Base-by-base conservation (phyloP, 2,797 vertebrate genomes). In the Limnodromus scolopaceus region DNA sequence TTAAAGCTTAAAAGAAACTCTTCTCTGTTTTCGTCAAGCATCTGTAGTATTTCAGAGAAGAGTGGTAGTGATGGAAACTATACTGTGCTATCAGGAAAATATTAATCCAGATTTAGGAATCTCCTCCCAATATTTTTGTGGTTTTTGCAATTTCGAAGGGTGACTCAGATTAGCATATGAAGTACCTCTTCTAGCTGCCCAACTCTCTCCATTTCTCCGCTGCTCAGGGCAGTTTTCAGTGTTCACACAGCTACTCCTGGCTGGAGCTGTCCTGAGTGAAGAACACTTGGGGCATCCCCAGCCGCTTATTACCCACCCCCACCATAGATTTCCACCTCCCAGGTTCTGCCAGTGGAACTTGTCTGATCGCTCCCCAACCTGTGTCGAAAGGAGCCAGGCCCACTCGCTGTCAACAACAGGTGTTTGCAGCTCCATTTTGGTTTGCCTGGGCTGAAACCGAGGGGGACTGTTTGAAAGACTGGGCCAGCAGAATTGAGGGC, bases 261-360 rank as follows among this genome's bases (percentile, higher is more conserved):
- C 25, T 41, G 34, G 7, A 82, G 60, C 27, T 24, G 43, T 25
- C 53, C 72, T 68, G 41, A 34, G 19, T 19, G 27, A 46, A 66
- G 30, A 66, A 70, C n/a, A 54, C 9, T 53, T 55, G 41, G 25
- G 51, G 20, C 78, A 43, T 14, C 18, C 63, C 39, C 14, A 80
- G 43, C 32, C 74, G 51, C n/a, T 92, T 49, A 17, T 41, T 55
- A 38, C 75, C 93, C 93, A 83, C 48, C 45, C 24, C 28, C 79
- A 68, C 11, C 17, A 38, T 0, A 27, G 68, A 51, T 64, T 55
- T 57, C 22, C 68, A 87, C 12, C 55, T 85, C 45, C 91, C 82
- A 83, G 39, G 79, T 80, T 96, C 71, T 95, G 72, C 91, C 79
- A 64, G 84, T 32, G 64, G 48, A 92, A 95, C 94, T 91, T 16